Base-by-base conservation (phyloP, 1,140 invertebrate genomes). In the Drosophila ambigua region DNA sequence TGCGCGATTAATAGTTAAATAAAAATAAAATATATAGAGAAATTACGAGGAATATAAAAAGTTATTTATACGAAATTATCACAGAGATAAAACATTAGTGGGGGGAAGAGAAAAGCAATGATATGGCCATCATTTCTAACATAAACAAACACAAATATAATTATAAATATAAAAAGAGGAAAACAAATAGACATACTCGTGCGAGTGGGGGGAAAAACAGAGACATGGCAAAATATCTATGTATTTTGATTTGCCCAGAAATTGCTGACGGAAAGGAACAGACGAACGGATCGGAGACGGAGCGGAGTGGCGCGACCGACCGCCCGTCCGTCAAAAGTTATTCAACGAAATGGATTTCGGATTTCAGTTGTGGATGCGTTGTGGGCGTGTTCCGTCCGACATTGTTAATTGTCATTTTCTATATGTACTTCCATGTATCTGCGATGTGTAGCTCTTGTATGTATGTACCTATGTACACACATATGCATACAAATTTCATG, bases 321-420 rank as follows among this genome's bases (percentile, higher is more conserved):
- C 2, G 28, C 4, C 31, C 9, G 16, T 26, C 24, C 62, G 49
- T 55, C 49, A 69, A 68, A 68, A 49, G 44, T 57, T 69, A 57
- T 69, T 69, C 52, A 49, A 69, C 66, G 23, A 68, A 69, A 57
- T 43, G 48, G 8, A 11, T 41, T 69, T 69, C 24, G 55, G 13
- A 54, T 41, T 41, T 31, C 2, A 24, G 7, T 53, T 15, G 49
- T 8, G 51, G 26, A 23, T 53, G 39, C 16, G 43, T 49, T 57
- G 66, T 69, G 64, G 66, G 66, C 66, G 66, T 69, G 66, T 69
- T 69, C 11, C 11, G 4, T 39, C 11, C 66, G 64, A 69, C 51
- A 69, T 68, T 69, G 63, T 69, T 68, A 69, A 57, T 69, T 69
- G 66, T 69, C 64, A 69, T 69, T 68, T 67, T 68, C 43, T 68